Evolutionary conservation across 1,140 invertebrate genomes (phyloP).

Genomic region (Drosophila parvula): DNA sequence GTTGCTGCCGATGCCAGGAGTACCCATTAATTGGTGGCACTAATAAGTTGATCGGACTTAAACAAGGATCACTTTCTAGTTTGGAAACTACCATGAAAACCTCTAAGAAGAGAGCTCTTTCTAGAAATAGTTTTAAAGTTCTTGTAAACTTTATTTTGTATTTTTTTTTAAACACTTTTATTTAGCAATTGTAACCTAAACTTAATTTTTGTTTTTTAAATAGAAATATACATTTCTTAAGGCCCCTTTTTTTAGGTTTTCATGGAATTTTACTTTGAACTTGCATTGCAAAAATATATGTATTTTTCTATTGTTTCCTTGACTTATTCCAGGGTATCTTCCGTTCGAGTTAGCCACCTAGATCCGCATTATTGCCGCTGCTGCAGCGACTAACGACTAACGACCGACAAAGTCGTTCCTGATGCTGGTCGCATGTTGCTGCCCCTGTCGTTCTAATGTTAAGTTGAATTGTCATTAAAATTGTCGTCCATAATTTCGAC

Average conservation of each 20-base stretch:
- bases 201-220: too few relatives aligned
- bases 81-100: neutral
- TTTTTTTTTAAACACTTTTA: neutral
- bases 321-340: neutral
- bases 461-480: constrained; percentile 82
- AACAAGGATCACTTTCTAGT: neutral
- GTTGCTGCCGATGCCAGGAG: constrained; percentile 49
- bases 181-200: neutral
- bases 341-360: constrained; percentile 9
- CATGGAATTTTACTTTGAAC: neutral
- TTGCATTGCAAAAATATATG: accelerated
- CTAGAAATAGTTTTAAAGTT: too few relatives aligned
- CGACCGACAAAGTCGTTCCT: constrained; percentile 72
- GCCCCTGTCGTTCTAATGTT: constrained; percentile 71
- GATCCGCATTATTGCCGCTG: constrained; percentile 35
- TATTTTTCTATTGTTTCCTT: too few relatives aligned
- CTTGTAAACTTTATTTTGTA: neutral
- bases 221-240: too few relatives aligned
- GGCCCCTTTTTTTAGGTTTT: too few relatives aligned
- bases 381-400: constrained; percentile 70
- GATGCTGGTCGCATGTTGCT: constrained; percentile 73
- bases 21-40: constrained; percentile 35
- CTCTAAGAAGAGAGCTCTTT: too few relatives aligned
- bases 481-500: constrained; percentile 82
- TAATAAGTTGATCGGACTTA: constrained; percentile 29